Evolutionary conservation across 2,113 vertebrate genomes (phyloP), one percentile per base, ranked within the genome.

Genomic region (Sinocyclocheilus anophthalmus): DNA sequence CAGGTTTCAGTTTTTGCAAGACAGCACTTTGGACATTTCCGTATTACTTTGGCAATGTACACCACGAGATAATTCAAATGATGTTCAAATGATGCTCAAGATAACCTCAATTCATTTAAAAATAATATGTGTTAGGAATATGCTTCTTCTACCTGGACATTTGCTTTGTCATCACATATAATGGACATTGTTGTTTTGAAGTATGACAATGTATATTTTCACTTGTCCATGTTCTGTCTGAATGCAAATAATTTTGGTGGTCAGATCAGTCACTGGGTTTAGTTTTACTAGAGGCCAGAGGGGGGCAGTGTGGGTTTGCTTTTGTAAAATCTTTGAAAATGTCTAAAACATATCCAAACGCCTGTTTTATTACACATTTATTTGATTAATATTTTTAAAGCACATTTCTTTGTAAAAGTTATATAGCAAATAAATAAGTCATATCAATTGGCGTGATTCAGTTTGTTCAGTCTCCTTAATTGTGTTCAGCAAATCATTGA

Each of bases 221-320:
- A 30, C 8, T 55, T 55, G 12, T 50, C 45, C 24, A 53, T 30
- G 12, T 5, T 76, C 6, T 33, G 16, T 55, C 11, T 79, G 7
- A 39, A 79, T 24, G 12, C 37, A 22, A 80, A 13, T 63, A 22
- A 20, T 55, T 50, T 76, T 16, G 8, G 37, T 42, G 22, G 13
- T 81, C 12, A 18, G 2, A 79, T 26, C 1, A 48, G 55, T 65
- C 18, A 57, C 4, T 77, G 26, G 8, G 18, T 67, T 16, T 24
- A 76, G 45, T 48, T 48, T 20, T 65, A 45, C 16, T 33, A 22
- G 5, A 24, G 22, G 1, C 61, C 45, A 55, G 55, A 39, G 14
- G 84, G 55, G 86, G n/a, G 48, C 59, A 59, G 59, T 82, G 45
- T 88, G 26, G 59, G 14, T 65, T 37, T 45, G 42, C 65, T 82